phyloP scores from a whole-genome alignment of 1,140 invertebrate genomes.

The Triops cancriformis region DNA sequence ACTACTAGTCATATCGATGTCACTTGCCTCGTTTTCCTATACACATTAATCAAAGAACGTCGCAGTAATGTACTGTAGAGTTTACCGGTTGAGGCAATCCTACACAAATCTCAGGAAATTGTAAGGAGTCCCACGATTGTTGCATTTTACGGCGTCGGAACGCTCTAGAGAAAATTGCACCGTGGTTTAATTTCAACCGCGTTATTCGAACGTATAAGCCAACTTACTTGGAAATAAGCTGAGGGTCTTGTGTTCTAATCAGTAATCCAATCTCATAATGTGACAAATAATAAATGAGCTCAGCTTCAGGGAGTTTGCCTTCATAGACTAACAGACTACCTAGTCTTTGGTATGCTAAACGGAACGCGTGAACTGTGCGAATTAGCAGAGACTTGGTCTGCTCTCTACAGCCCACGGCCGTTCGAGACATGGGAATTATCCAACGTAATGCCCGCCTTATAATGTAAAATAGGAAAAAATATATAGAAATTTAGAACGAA shows the following conservation, averaged over 20 bases:
- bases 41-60: not conserved
- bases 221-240: constrained; percentile 54
- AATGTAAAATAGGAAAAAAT: constrained; percentile 29
- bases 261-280: constrained; percentile 53
- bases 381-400: constrained; percentile 55
- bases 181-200: not conserved
- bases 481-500: not conserved
- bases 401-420: constrained; percentile 55
- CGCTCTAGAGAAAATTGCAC: constrained; percentile 46
- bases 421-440: constrained; percentile 50
- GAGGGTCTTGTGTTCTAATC: constrained; percentile 43
- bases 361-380: constrained; percentile 49
- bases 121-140: constrained; percentile 46
- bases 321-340: constrained; percentile 49
- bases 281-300: constrained; percentile 61
- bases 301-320: constrained; percentile 53
- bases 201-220: not conserved
- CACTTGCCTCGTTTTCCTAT: not conserved
- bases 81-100: constrained; percentile 46
- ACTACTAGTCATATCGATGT: not conserved
- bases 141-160: constrained; percentile 50
- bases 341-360: constrained; percentile 51
- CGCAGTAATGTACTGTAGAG: not conserved
- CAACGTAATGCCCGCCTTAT: constrained; percentile 43
- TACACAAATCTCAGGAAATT: constrained; percentile 53